Base-by-base conservation (phyloP, 2,888 invertebrate species). In the Hyposoter dolosus region DNA sequence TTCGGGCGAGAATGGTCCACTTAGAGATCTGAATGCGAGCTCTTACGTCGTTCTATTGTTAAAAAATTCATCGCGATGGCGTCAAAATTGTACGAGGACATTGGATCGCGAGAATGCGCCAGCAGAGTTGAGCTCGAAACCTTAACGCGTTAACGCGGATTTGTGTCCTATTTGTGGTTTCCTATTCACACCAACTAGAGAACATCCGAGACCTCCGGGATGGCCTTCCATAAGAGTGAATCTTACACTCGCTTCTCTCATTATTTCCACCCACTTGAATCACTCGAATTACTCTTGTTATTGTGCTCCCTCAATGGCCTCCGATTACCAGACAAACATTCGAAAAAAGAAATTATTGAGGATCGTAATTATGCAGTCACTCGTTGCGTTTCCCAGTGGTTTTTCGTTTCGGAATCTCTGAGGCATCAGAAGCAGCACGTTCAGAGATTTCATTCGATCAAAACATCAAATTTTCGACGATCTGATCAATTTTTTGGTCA, bases 1-100 rank as follows among this genome's bases (percentile, higher is more conserved):
- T 90, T 90, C 86, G 88, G 90, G 89, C 86, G 90, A 90, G 90
- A 92, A 92, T 90, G 89, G 86, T 81, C 88, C 90, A 91, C 90
- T 92, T 90, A 86, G 83, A 71, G 53, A 65, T 40, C 68, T 32
- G 74, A 84, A 84, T 83, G 76, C 72, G 77, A 72, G 68, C 75
- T 71, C 47, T 63, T 69, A 32, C 80, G 43, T 80, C 79, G 43
- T 71, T 69, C 80, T 68, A 83, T 85, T 75, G 83, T 84, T 23
- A 32, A 56, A 60, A 69, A 19, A 32, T 35, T 60, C 72, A 72
- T 74, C 12, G 56, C 12, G 56, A n/a, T 53, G 79, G 79, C 82
- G 87, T 77, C 66, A 87, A 84, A 85, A 85, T 87, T 88, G 86
- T 84, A 68, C 82, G 86, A 68, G 81, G 69, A 77, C 12, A 40